Evolutionary conservation across 2,888 invertebrate species (phyloP), one percentile per base, ranked within the genome.

Genomic region (Caenorhabditis macrosperma): DNA sequence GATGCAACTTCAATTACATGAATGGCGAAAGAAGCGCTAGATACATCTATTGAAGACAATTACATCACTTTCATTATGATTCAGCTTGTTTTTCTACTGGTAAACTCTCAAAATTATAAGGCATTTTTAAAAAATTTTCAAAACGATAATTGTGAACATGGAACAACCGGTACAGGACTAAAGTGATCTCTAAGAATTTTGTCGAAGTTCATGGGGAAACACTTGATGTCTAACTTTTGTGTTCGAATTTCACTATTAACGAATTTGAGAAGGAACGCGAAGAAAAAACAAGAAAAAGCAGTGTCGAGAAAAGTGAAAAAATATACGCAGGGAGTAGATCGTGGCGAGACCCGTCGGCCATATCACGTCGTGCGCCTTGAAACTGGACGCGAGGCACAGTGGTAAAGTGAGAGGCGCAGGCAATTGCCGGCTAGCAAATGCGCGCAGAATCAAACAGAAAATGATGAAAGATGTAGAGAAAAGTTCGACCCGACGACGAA

Each of bases 321-420:
- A 78, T 71, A 78, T 78, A 78, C 77, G 77, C 59, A 50, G 33
- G 12, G 44, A 46, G 10, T 1, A 5, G 48, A 10, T 52, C 77
- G 59, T 35, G 38, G 59, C 66, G 46, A 71, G 77, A 78, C 71
- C 71, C 35, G 12, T 2, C 17, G 20, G 15, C 1, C 10, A 30
- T 5, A 24, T 24, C 22, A 35, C 20, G 17, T 12, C 60, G 24
- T 78, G 77, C 59, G 57, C 77, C 77, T 78, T 71, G 71, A 78
- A 71, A 44, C 54, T 1, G 0, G 9, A 4, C 6, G 12, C n/a
- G 54, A 67, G 38, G 33, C 35, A 75, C n/a, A 5, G 7, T 10
- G 15, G 0, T 15, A 35, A 28, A 3, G 17, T 10, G 6, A n/a
- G 75, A 75, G 54, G 48, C 59, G 52, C 59, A 59, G 52, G 60